Evolutionary conservation across 2,113 vertebrate genomes (phyloP), one percentile per base, ranked within the genome.

Genomic region (Epinephelus fuscoguttatus): DNA sequence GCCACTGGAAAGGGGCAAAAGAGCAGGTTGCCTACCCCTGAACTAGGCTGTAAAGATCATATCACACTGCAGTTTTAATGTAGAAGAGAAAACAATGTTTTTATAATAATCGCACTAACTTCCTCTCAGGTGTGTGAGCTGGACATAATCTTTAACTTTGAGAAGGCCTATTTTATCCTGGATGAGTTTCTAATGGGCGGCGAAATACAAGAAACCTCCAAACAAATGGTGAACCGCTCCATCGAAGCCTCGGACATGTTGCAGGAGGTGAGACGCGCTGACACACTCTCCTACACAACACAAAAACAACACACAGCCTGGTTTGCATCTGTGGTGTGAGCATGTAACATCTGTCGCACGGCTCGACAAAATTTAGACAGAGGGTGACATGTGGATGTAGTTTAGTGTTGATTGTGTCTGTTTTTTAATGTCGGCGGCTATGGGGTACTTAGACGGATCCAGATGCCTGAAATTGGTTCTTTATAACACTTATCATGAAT

Each of bases 81-180:
- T 23, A n/a, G 6, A 56, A 78, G 17, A 19, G 42, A 45, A 62
- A 11, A 56, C 70, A 30, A 19, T 45, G 6, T 21, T 70, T 70
- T 14, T 13, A 6, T 25, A 19, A 57, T 27, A 14, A 70, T 37
- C n/a, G 4, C 10, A 45, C 10, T 81, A 47, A 17, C 56, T 33
- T 63, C 57, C 33, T 72, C 70, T 73, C 91, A 99, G 98, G 98
- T 99, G 78, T 99, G 98, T 4, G 98, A 99, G 92, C 94, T 99
- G 93, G 98, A 99, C 93, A 98, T 99, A 73, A 99, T 99, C 92
- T 99, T 99, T 90, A 99, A 99, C 92, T 99, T 99, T 94, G 98
- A 99, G 93, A 99, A 99, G 94, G 98, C 98, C 23, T 99, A 99
- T 94, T 99, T 99, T 91, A 99, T 99, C 92, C 95, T 99, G 86